phyloP scores from a whole-genome alignment of 64 coral and sea anemone genomes.

The Exaiptasia diaphana region DNA sequence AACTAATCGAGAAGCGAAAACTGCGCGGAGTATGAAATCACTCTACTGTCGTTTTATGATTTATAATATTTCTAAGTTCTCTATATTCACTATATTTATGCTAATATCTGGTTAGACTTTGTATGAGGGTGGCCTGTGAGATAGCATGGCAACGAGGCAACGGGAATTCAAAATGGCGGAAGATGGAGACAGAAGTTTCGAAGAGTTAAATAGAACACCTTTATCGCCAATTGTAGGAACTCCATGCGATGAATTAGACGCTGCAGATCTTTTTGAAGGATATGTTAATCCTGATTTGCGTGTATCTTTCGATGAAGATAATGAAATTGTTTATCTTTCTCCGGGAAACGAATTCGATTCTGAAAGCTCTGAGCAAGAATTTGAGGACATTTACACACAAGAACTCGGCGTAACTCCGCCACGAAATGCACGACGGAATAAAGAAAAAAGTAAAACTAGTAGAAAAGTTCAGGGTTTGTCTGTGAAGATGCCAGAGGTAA shows the following conservation, averaged over 20 bases:
- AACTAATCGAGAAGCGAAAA: too few relatives aligned
- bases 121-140: too few relatives aligned
- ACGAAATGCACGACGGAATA: conserved; percentile 67
- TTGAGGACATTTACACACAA: conserved; percentile 22
- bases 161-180: conserved; percentile 59
- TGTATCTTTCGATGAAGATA: conserved; percentile 12
- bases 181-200: neutral
- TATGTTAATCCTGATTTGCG: conserved; percentile 7
- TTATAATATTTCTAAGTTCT: too few relatives aligned
- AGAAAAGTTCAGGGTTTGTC: conserved; percentile 40
- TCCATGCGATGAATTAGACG: conserved; percentile 70
- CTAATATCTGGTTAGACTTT: too few relatives aligned
- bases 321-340: neutral
- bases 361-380: conserved; percentile 57
- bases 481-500: conserved; percentile 41
- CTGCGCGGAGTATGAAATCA: too few relatives aligned
- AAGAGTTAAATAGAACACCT: conserved; percentile 13
- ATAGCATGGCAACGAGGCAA: too few relatives aligned
- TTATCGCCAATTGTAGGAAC: conserved; percentile 24
- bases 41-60: too few relatives aligned
- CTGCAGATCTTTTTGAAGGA: conserved; percentile 62
- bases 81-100: too few relatives aligned
- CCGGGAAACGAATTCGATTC: conserved; percentile 46
- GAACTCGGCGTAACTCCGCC: conserved; percentile 74
- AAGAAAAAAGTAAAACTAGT: conserved; percentile 60